Evolutionary conservation across 2,797 vertebrate genomes (phyloP).

Genomic region (Pseudochirops corinnae): DNA sequence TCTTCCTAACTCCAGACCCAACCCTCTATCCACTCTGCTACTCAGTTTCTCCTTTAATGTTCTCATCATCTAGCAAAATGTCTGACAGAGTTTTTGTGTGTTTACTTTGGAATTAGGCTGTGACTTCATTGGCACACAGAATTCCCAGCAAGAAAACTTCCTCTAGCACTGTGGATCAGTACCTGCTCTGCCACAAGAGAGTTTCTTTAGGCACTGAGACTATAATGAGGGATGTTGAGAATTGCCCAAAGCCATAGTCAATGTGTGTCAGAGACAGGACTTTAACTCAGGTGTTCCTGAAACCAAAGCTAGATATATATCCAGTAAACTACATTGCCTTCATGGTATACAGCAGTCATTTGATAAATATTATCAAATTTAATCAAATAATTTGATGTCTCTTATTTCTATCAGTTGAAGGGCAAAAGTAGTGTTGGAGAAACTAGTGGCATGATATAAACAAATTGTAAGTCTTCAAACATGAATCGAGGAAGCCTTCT

Average conservation of each 20-base stretch:
- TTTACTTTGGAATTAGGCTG: neutral
- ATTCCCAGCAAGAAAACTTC: neutral
- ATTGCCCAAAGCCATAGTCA: neutral
- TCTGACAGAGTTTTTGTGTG: neutral
- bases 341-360: no score
- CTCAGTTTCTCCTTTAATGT: no score
- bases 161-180: neutral
- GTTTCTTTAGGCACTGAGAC: neutral
- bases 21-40: no score
- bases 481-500: neutral
- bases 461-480: neutral
- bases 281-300: neutral
- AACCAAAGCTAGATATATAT: no score
- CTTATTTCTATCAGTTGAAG: neutral
- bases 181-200: neutral
- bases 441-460: neutral
- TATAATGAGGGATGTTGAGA: no score
- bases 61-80: neutral
- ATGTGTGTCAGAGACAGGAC: neutral
- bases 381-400: neutral
- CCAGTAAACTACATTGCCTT: no score
- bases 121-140: neutral
- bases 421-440: neutral
- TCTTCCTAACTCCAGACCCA: no score
- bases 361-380: no score